Evolutionary conservation across 2,888 invertebrate genomes (phyloP).

Genomic region (Chromoteleia sp.): DNA sequence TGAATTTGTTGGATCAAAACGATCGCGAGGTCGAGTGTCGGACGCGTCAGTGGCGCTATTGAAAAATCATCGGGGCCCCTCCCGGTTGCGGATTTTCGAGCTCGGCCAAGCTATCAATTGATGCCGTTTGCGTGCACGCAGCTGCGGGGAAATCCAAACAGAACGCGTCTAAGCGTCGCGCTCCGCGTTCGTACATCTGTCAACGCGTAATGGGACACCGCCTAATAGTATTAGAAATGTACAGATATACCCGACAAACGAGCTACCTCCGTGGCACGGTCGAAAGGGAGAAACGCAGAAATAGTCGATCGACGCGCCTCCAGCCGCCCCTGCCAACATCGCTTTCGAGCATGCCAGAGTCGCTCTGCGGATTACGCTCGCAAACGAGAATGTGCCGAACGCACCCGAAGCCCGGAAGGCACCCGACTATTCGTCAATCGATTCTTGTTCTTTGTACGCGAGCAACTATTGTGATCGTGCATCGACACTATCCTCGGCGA

Average conservation of each 20-base stretch:
- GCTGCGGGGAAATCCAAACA: constrained; percentile 80
- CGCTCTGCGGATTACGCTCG: constrained; percentile 57
- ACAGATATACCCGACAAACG: constrained; percentile 72
- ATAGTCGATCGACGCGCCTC: constrained; percentile 69
- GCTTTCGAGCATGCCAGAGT: constrained; percentile 54
- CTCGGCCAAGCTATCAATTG: constrained; percentile 82
- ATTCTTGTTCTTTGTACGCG: constrained; percentile 66
- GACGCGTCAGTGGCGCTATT: constrained; percentile 51
- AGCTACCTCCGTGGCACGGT: constrained; percentile 45
- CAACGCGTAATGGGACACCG: constrained; percentile 84
- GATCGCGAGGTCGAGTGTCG: constrained; percentile 44
- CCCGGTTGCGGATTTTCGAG: constrained; percentile 69
- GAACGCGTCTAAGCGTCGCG: constrained; percentile 76
- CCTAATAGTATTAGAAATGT: constrained; percentile 84
- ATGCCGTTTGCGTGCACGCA: constrained; percentile 74
- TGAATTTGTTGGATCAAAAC: constrained; percentile 43
- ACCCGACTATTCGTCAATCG: constrained; percentile 68
- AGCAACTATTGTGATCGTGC: constrained; percentile 64
- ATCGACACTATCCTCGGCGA: constrained; percentile 50
- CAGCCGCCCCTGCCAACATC: constrained; percentile 58
- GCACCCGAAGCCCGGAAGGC: constrained; percentile 68
- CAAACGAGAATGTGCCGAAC: constrained; percentile 67
- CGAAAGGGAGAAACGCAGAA: constrained; percentile 52
- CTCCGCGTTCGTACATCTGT: constrained; percentile 83
- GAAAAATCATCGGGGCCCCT: constrained; percentile 48